These are phyloP conservation scores for Thumatha senex DNA, from an alignment of 2,888 invertebrate species.

Conservation along the genomic window DNA sequence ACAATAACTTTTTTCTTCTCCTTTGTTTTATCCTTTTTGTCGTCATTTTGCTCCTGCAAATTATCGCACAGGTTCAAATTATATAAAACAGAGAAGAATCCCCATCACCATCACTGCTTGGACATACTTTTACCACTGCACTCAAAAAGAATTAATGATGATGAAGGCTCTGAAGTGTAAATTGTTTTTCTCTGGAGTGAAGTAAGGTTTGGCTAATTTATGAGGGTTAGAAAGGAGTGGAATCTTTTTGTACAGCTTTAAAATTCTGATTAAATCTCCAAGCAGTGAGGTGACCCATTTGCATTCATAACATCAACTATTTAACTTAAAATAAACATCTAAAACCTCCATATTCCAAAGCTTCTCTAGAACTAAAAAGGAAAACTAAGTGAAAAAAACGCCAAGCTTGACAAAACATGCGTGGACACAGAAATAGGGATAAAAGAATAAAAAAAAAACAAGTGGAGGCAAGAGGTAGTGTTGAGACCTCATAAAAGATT, in stretches of 20 bases:
- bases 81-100: slow-evolving; percentile 40
- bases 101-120: slow-evolving; percentile 71
- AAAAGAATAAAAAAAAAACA: slow-evolving; percentile 53
- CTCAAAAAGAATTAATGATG: too few species aligned
- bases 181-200: too few species aligned
- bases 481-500: slow-evolving; percentile 51
- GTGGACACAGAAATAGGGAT: slow-evolving; percentile 78
- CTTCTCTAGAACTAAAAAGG: slow-evolving; percentile 50
- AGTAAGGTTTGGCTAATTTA: too few species aligned
- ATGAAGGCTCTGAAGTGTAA: too few species aligned
- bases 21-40: slow-evolving; percentile 87
- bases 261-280: slow-evolving; percentile 40
- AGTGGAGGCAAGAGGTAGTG: slow-evolving; percentile 48
- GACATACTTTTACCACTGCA: neutral
- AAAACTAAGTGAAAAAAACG: slow-evolving; percentile 24
- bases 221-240: too few species aligned
- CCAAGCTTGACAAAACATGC: slow-evolving; percentile 70
- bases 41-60: slow-evolving; percentile 79
- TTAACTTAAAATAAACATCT: slow-evolving; percentile 33
- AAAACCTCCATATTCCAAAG: slow-evolving; percentile 28
- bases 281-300: slow-evolving; percentile 77
- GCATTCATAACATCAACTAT: slow-evolving; percentile 55
- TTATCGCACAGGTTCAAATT: slow-evolving; percentile 60
- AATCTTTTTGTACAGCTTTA: neutral
- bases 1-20: slow-evolving; percentile 89